Evolutionary conservation across 2,888 invertebrate species (phyloP).

Genomic region (Salticus scenicus): DNA sequence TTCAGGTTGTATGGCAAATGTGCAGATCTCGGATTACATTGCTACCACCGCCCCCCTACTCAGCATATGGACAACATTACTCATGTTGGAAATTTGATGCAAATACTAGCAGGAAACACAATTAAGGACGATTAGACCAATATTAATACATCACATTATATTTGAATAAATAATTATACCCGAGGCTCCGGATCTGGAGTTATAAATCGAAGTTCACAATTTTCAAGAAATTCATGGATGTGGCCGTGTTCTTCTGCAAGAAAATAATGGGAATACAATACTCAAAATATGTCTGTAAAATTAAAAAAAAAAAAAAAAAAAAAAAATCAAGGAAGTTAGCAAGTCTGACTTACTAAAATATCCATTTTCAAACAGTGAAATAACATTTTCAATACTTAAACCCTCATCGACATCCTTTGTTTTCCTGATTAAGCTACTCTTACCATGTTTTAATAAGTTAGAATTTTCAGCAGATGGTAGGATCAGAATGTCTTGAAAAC

Average conservation of each 20-base stretch:
- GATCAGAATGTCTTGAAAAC: constrained; percentile 38
- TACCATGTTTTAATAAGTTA: neutral
- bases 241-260: constrained; percentile 18
- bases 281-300: neutral
- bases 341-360: neutral
- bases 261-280: neutral
- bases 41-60: too few relatives aligned
- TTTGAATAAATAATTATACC: too few relatives aligned
- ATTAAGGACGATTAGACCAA: too few relatives aligned
- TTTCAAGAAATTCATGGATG: constrained; percentile 49
- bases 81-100: too few relatives aligned
- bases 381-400: neutral
- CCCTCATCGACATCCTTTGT: neutral
- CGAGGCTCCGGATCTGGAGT: constrained; percentile 22
- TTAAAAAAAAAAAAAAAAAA: neutral
- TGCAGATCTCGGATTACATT: too few relatives aligned
- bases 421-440: neutral
- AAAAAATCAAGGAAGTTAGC: too few relatives aligned
- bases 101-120: too few relatives aligned
- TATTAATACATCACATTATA: too few relatives aligned
- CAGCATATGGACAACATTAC: too few relatives aligned
- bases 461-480: constrained; percentile 10
- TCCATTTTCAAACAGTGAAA: neutral
- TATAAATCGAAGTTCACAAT: constrained; percentile 34
- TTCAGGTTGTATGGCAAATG: too few relatives aligned